phyloP scores from a whole-genome alignment of 2,888 invertebrate species.

The Sarcophaga caerulescens region DNA sequence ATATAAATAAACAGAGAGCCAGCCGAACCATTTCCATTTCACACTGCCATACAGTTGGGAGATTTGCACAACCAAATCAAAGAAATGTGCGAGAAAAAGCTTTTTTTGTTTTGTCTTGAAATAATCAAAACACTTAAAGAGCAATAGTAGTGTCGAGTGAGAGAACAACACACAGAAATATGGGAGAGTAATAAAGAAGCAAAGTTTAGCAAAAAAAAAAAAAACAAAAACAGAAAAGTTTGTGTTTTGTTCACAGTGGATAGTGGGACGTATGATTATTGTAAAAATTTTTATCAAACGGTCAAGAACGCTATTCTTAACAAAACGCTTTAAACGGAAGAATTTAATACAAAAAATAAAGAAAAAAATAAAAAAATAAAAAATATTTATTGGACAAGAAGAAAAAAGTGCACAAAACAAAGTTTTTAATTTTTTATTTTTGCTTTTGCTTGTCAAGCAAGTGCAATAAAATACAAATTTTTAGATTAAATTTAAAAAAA shows the following conservation, averaged over 20 bases:
- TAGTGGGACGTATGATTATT: slow-evolving; percentile 73
- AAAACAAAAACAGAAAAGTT: too few species aligned
- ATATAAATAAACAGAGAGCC: slow-evolving; percentile 64
- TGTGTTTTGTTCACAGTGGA: slow-evolving; percentile 1
- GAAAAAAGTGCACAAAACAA: slow-evolving; percentile 23
- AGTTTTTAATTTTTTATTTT: background rate
- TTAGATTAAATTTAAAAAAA: slow-evolving; percentile 40
- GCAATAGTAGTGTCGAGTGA: too few species aligned
- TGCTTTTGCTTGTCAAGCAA: background rate
- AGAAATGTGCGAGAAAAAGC: slow-evolving; percentile 30
- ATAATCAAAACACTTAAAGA: too few species aligned
- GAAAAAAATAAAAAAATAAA: slow-evolving; percentile 27
- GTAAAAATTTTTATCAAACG: slow-evolving; percentile 80
- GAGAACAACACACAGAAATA: background rate
- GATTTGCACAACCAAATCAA: slow-evolving; percentile 4
- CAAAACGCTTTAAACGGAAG: slow-evolving; percentile 44
- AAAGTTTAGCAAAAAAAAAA: background rate
- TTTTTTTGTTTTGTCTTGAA: slow-evolving; percentile 23
- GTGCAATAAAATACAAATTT: slow-evolving; percentile 25
- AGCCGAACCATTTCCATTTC: background rate
- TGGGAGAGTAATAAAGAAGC: background rate
- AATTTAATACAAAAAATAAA: slow-evolving; percentile 31
- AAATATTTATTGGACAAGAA: background rate
- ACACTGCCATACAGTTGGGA: background rate
- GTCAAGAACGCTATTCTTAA: slow-evolving; percentile 78